These are phyloP conservation scores for Choreutis nemorana DNA, from an alignment of 2,888 invertebrate genomes.

Conservation along the genomic window DNA sequence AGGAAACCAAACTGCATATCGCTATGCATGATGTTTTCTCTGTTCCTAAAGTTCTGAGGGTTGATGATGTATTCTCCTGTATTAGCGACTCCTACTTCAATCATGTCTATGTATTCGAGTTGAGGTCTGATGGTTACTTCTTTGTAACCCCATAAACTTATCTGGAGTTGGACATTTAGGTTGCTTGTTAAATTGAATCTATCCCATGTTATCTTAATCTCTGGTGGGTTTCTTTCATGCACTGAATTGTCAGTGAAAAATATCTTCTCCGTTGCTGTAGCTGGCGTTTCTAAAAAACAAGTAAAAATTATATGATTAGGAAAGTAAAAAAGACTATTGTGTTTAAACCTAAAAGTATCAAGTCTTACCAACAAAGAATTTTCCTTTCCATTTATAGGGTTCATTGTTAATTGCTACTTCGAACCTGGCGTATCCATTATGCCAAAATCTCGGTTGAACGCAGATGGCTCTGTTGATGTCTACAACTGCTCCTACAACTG, in stretches of 20 bases:
- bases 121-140: conserved; percentile 84
- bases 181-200: conserved; percentile 85
- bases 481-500: conserved; percentile 79
- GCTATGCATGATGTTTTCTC: conserved; percentile 72
- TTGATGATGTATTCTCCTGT: conserved; percentile 77
- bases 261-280: conserved; percentile 85
- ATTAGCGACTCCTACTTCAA: conserved; percentile 72
- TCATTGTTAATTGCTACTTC: conserved; percentile 85
- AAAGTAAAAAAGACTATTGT: background rate
- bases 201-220: conserved; percentile 85
- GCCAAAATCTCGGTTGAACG: conserved; percentile 85
- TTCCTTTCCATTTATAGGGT: conserved; percentile 88
- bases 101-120: conserved; percentile 79
- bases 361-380: conserved; percentile 85
- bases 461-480: conserved; percentile 88
- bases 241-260: conserved; percentile 79
- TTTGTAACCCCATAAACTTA: conserved; percentile 90
- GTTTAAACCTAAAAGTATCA: conserved; percentile 7
- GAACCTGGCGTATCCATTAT: conserved; percentile 88
- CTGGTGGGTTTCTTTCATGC: conserved; percentile 75
- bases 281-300: conserved; percentile 76
- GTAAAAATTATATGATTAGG: background rate
- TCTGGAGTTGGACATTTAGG: conserved; percentile 76
- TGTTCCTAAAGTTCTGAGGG: conserved; percentile 74
- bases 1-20: conserved; percentile 88